Evolutionary conservation across 1,140 invertebrate genomes (phyloP), one percentile per base, ranked within the genome.

Genomic region (Oreohelix idahoensis): DNA sequence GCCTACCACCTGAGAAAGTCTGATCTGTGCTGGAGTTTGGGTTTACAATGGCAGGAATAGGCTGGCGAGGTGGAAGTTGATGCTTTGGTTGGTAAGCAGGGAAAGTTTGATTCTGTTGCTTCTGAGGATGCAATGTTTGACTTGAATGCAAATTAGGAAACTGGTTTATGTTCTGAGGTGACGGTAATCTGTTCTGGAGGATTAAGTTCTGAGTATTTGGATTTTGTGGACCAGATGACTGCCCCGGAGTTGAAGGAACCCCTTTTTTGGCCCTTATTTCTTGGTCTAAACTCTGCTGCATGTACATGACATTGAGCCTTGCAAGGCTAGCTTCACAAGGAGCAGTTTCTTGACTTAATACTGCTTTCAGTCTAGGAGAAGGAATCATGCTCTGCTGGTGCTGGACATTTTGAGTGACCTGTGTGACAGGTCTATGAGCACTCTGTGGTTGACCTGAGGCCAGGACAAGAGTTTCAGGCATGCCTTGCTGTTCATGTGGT

Each of bases 251-350:
- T 2, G 17, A 1, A 4, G 29, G 77, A n/a, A 10, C 29, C n/a
- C 80, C 71, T 63, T 82, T 82, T n/a, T 63, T 82, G n/a, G 80
- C 80, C 51, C 11, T 82, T 17, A 82, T 82, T 35, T 82, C 70
- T 74, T 53, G 4, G 45, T 82, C 80, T 36, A 82, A n/a, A 29
- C n/a, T 82, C 45, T 75, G 38, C 32, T 82, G 80, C 80, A 82
- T 82, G 35, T 82, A 51, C 80, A 42, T 26, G 23, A 82, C 80
- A 38, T 32, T 51, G 8, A 74, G 80, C 32, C 80, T 74, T 36
- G 80, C 69, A 29, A 51, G 71, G 17, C 49, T 53, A n/a, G 80
- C 80, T 29, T 75, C 71, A 75, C 49, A 75, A 32, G 79, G 77
- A 26, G 77, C 53, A 32, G 42, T 70, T 1, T 70, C 69, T 51